Percentiles rank a stretch among this genome's conserved stretches.
phyloP scores from a whole-genome alignment of 2,113 vertebrate species.

The Brachirus orientalis region DNA sequence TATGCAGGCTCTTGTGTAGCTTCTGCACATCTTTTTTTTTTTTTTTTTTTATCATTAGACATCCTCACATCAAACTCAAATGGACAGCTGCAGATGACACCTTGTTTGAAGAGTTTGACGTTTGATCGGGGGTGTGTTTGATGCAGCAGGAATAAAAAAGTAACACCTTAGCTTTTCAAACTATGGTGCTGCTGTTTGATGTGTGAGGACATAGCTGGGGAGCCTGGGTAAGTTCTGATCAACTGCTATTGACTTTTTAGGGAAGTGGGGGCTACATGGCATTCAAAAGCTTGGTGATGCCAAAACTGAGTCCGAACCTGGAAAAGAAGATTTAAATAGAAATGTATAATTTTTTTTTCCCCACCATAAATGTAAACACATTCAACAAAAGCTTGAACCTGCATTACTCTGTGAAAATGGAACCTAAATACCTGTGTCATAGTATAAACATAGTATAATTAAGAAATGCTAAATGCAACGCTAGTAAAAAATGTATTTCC shows the following conservation, averaged over 20 bases:
- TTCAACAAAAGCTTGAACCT: too few relatives aligned
- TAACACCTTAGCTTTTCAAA: constrained; percentile 71
- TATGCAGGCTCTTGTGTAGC: constrained; percentile 46
- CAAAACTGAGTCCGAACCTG: constrained; percentile 1
- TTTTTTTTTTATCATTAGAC: constrained; percentile 76
- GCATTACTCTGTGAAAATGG: too few relatives aligned
- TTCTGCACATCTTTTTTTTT: constrained; percentile 58
- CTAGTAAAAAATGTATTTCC: too few relatives aligned
- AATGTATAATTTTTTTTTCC: too few relatives aligned
- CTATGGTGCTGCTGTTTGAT: constrained; percentile 64
- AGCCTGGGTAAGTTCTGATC: constrained; percentile 51
- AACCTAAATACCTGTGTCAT: too few relatives aligned
- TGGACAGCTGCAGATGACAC: constrained; percentile 77
- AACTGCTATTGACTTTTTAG: constrained; percentile 46
- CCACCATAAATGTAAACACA: too few relatives aligned
- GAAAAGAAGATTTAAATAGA: background rate
- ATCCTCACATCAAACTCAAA: constrained; percentile 76
- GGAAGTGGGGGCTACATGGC: background rate
- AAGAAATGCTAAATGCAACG: too few relatives aligned
- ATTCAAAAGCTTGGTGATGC: constrained; percentile 16
- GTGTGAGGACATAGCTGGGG: constrained; percentile 39
- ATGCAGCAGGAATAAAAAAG: constrained; percentile 71
- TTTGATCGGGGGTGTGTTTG: constrained; percentile 82
- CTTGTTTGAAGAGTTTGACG: constrained; percentile 82
- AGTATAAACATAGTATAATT: too few relatives aligned